Evolutionary conservation across 2,113 vertebrate genomes (phyloP).

Genomic region (Eublepharis macularius): DNA sequence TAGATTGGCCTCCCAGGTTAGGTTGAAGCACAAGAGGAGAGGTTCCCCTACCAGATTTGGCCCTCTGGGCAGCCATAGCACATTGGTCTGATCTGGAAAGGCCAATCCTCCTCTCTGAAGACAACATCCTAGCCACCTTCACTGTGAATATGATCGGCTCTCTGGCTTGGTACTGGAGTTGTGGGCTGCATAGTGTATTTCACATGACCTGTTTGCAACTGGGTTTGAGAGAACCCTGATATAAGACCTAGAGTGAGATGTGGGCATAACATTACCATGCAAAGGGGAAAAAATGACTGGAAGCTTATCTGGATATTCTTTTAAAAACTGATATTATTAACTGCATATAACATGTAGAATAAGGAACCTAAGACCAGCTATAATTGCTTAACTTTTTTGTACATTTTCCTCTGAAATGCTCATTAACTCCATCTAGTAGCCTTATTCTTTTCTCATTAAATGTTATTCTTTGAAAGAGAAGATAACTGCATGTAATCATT

Average conservation of each 20-base stretch:
- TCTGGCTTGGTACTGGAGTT: too few relatives aligned
- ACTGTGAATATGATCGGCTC: too few relatives aligned
- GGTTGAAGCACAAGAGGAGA: too few relatives aligned
- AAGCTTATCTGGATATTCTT: not conserved
- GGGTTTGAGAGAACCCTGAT: not conserved
- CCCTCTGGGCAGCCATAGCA: too few relatives aligned
- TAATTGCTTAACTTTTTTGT: constrained; percentile 13
- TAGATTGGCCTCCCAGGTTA: too few relatives aligned
- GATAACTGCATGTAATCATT: constrained; percentile 13
- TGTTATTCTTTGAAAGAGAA: constrained; percentile 1
- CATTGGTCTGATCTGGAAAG: too few relatives aligned
- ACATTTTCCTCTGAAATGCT: constrained; percentile 25
- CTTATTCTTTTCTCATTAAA: constrained; percentile 33
- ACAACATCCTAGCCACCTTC: too few relatives aligned
- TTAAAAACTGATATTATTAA: not conserved
- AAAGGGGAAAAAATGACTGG: not conserved
- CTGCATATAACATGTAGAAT: not conserved
- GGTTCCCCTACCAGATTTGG: too few relatives aligned
- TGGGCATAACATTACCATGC: not conserved
- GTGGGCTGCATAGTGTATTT: too few relatives aligned
- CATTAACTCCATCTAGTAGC: constrained; percentile 28
- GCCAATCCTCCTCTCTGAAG: too few relatives aligned
- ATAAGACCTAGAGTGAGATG: not conserved
- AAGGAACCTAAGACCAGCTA: not conserved
- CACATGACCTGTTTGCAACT: too few relatives aligned